Base-by-base conservation (phyloP, 2,888 invertebrate genomes). In the Mystacides longicornis region DNA sequence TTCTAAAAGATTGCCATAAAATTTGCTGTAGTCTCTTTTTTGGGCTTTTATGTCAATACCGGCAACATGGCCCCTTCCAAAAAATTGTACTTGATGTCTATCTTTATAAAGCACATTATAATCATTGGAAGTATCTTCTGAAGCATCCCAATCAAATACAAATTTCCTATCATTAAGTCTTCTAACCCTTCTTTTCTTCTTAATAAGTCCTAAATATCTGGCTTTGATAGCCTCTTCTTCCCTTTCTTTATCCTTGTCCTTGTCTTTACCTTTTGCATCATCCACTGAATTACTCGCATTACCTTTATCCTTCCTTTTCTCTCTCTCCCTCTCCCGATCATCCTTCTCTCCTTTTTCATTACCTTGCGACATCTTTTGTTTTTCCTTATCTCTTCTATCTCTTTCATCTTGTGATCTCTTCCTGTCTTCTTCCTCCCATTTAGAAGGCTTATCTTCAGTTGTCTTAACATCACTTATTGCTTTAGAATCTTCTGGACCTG, bases 61-160 rank as follows among this genome's bases (percentile, higher is more conserved):
- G 54, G 97, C 99, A 23, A 99, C 84, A 69, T 98, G 94, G 9
- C 99, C 99, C 58, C 99, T 81, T 0, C 99, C 99, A 76, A 91
- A 99, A 71, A 99, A 97, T 73, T 97, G 96, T 3, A 95, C 92
- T 73, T 96, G 93, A 74, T 99, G 98, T 49, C 91, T 81, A 64
- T 97, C 94, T 71, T 97, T 98, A 68, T 99, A 99, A 20, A 99
- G 76, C 58, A 87, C 85, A 71, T 99, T 99, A 68, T 99, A 99
- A 77, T 99, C 99, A 60, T 89, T 87, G 2, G 96, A 94, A 0
- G 99, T 99, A 67, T 99, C 99, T 72, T 99, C 99, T 0, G 92
- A 89, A 0, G 95, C 96, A 75, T 99, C 99, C 99, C 99, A 99
- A 73, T 99, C 99, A 72, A 99, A 99, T 0, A 99, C 98, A 78